These are phyloP conservation scores for Fissipunctia ypsillon DNA, from an alignment of 2,888 invertebrate genomes.

Conservation along the genomic window DNA sequence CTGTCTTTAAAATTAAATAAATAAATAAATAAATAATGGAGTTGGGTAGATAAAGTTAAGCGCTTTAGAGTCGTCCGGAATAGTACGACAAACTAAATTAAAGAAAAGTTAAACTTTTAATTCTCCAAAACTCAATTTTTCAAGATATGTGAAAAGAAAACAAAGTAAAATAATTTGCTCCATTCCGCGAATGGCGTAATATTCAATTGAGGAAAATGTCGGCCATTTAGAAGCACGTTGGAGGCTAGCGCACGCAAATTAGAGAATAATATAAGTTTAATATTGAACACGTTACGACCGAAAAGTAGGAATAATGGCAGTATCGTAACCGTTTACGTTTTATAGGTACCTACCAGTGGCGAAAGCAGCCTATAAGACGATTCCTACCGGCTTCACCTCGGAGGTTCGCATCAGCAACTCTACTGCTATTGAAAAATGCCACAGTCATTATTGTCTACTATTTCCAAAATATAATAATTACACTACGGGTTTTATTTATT, in stretches of 20 bases:
- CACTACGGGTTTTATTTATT: no score
- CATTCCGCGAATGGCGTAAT: slow-evolving; percentile 20
- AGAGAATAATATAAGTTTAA: slow-evolving; percentile 9
- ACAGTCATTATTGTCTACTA: no score
- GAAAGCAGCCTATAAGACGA: no score
- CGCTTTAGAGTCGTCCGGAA: no score
- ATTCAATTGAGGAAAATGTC: slow-evolving; percentile 43
- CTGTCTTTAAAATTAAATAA: no score
- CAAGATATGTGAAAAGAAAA: background rate
- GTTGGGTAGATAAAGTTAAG: background rate
- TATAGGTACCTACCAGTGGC: no score
- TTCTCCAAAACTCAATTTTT: background rate
- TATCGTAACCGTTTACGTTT: slow-evolving; percentile 10
- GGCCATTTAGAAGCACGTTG: slow-evolving; percentile 12
- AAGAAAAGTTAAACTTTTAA: background rate
- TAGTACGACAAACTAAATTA: background rate
- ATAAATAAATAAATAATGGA: no score
- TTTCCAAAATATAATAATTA: no score
- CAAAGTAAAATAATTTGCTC: background rate
- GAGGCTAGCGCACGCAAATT: slow-evolving; percentile 11
- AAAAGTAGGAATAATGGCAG: background rate
- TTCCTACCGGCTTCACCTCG: no score
- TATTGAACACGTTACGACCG: slow-evolving; percentile 18
- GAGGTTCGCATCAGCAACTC: no score
- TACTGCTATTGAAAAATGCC: no score